Base-by-base conservation (phyloP, 2,888 invertebrate genomes). In the Blastobasis adustella region DNA sequence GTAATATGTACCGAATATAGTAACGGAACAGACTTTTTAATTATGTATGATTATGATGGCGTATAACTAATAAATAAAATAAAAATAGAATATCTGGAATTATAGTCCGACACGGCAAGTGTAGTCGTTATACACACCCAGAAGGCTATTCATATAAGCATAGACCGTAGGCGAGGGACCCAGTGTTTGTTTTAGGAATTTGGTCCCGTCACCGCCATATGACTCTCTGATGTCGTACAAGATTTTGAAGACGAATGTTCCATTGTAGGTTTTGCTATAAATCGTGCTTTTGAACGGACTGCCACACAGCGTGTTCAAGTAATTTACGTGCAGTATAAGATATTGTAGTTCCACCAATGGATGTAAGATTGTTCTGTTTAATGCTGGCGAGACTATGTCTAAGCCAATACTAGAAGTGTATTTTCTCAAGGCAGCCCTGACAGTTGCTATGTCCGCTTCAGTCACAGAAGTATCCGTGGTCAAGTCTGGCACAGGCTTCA, bases 241-340 rank as follows among this genome's bases (percentile, higher is more conserved):
- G 2, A 71, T n/a, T 36, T 67, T 67, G 44, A 64, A 73, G 1
- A 71, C 57, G 50, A 74, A 68, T 0, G 69, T 71, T 1, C 63
- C 75, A 47, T 72, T 75, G 43, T 64, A 72, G 0, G 63, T 58
- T 49, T 55, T 66, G 23, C 60, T 61, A 46, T 69, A 73, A 4
- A 54, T 45, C 0, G 66, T 66, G 0, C 60, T 51, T 46, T 49
- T 38, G 50, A 58, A 72, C 0, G 68, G 58, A 4, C 49, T 52
- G 0, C 73, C 76, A 52, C 77, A 77, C 4, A 77, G 45, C 5
- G 38, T 56, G 45, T 77, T 77, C 49, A 77, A 59, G 53, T 65
- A 50, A 57, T 77, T 74, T 45, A 77, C 49, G 4, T 70, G 63
- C 5, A 56, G 36, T 2, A 77, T 51, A 49, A 73, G 73, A 45